Percentiles rank a stretch among this genome's conserved stretches.
Conservation (phyloP, 2,888 invertebrate genomes). For the Leptogaster cylindrica region DNA sequence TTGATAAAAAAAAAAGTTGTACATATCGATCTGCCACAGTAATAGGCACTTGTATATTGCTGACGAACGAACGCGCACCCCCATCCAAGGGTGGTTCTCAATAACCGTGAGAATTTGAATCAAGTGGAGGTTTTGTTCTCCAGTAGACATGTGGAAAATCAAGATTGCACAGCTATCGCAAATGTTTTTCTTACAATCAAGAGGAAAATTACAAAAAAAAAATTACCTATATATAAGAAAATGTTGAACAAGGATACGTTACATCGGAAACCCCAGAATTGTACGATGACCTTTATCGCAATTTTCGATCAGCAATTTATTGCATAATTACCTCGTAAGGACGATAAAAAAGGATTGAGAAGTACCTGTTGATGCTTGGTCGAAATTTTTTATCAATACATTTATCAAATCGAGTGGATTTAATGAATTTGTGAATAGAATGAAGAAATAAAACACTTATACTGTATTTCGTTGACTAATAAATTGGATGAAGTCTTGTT, state of each 20-base stretch:
- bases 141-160: slow-evolving; percentile 31
- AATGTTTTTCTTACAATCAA: neutral
- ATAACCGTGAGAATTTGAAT: slow-evolving; percentile 10
- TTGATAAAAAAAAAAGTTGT: slow-evolving; percentile 9
- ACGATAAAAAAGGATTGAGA: too few species aligned
- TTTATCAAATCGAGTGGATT: too few species aligned
- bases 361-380: too few species aligned
- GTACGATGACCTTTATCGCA: slow-evolving; percentile 12
- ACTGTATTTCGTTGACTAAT: too few species aligned
- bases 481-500: too few species aligned
- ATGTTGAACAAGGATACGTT: too few species aligned
- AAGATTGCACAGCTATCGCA: slow-evolving; percentile 22
- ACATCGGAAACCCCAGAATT: too few species aligned
- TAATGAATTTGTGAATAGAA: too few species aligned
- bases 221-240: too few species aligned
- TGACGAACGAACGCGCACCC: slow-evolving; percentile 13
- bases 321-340: too few species aligned
- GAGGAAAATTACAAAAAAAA: slow-evolving; percentile 13
- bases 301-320: slow-evolving; percentile 17
- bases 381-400: too few species aligned
- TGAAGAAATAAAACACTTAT: too few species aligned
- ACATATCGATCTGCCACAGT: slow-evolving; percentile 11
- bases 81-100: neutral
- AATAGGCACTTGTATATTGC: neutral
- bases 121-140: slow-evolving; percentile 26